Percentiles rank a stretch among this genome's conserved stretches.
Conservation (phyloP, 2,888 invertebrate genomes). For the Fragum fragum region DNA sequence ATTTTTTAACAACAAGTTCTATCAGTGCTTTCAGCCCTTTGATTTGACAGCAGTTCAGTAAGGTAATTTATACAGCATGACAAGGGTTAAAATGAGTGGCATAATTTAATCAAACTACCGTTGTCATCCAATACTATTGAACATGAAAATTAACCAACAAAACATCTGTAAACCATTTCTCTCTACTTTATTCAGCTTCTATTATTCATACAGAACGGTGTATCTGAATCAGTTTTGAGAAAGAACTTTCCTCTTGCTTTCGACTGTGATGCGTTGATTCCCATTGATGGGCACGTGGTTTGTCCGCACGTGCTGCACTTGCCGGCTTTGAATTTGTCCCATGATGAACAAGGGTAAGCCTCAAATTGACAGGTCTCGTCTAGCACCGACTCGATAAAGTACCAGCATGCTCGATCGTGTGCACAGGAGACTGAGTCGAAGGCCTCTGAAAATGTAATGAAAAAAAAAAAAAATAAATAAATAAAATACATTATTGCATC, state of each 20-base stretch:
- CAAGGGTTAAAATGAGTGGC: too few relatives aligned
- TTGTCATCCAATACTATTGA: too few relatives aligned
- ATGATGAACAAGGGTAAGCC: constrained; percentile 61
- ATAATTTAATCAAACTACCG: too few relatives aligned
- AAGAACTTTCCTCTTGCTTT: constrained; percentile 60
- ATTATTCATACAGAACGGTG: constrained; percentile 67
- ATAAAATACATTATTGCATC: too few relatives aligned
- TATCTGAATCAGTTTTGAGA: constrained; percentile 54
- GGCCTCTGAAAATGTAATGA: constrained; percentile 57
- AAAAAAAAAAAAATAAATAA: too few relatives aligned
- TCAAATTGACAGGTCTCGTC: constrained; percentile 56
- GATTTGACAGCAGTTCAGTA: too few relatives aligned
- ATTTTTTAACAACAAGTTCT: too few relatives aligned
- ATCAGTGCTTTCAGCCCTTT: too few relatives aligned
- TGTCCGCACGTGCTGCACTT: constrained; percentile 55
- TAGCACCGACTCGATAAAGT: constrained; percentile 68
- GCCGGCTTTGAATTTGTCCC: constrained; percentile 52
- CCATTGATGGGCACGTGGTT: constrained; percentile 63
- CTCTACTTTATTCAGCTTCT: background rate
- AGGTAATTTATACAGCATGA: too few relatives aligned
- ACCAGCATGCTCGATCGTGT: constrained; percentile 67
- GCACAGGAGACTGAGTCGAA: constrained; percentile 68
- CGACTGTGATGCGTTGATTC: constrained; percentile 59
- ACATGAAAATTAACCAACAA: too few relatives aligned
- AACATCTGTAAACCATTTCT: too few relatives aligned